Conservation (phyloP, 2,113 vertebrate genomes). For the Regulus satrapa region DNA sequence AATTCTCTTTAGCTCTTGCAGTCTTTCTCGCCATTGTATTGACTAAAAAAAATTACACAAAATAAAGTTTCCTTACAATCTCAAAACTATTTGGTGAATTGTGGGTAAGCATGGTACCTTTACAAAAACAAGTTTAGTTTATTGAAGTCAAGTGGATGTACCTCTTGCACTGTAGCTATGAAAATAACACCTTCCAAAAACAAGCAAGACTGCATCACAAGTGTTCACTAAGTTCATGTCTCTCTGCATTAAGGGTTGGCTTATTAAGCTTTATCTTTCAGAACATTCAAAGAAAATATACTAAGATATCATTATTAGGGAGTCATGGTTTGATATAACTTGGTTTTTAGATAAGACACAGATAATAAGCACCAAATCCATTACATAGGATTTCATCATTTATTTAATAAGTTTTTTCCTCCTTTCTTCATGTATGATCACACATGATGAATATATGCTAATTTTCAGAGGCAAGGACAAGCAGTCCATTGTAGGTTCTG, state of each 20-base stretch:
- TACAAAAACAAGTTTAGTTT: not conserved
- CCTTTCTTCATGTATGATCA: not conserved
- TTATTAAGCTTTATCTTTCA: not conserved
- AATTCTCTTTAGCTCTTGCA: not conserved
- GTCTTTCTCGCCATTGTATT: not conserved
- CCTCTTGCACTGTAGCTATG: not conserved
- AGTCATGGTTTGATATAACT: not conserved
- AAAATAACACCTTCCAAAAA: not conserved
- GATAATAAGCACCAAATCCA: no score
- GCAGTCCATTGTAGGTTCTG: not conserved
- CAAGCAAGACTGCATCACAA: accelerated
- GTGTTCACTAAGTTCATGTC: not conserved
- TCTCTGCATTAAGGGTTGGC: not conserved
- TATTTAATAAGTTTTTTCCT: not conserved
- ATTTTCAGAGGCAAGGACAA: not conserved
- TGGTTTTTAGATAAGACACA: not conserved
- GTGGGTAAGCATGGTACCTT: not conserved
- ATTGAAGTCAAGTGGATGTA: not conserved
- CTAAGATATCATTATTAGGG: not conserved
- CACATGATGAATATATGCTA: not conserved
- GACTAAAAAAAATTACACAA: not conserved
- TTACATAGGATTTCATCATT: not conserved
- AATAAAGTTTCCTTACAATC: not conserved
- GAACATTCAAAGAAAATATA: not conserved
- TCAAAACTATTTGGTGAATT: not conserved